phyloP scores from a whole-genome alignment of 2,113 vertebrate species.

The Channa maculata region DNA sequence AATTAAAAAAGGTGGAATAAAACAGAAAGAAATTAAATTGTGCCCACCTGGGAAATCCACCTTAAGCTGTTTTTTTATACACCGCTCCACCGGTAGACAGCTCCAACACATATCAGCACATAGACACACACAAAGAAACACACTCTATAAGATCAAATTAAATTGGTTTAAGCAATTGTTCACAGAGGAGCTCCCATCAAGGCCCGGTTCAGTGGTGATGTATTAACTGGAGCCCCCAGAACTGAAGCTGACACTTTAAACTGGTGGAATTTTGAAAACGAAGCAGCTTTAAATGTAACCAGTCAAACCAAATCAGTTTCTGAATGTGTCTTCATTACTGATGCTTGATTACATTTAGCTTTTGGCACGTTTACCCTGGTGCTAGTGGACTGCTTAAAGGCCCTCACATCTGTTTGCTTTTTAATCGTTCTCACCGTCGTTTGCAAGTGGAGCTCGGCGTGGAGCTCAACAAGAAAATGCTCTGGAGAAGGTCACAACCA shows the following conservation, averaged over 20 bases:
- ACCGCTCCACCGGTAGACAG: too few species aligned
- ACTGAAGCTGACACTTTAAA: slow-evolving; percentile 11
- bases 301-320: slow-evolving; percentile 13
- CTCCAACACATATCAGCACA: not conserved
- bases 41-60: slow-evolving; percentile 44
- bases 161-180: slow-evolving; percentile 45
- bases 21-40: slow-evolving; percentile 30
- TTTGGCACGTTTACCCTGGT: not conserved
- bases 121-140: slow-evolving; percentile 12
- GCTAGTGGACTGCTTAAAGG: not conserved
- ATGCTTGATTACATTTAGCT: slow-evolving; percentile 13
- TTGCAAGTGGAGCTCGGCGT: not conserved
- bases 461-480: not conserved
- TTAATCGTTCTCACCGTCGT: not conserved
- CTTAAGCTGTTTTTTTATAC: not conserved
- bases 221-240: slow-evolving; percentile 12
- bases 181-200: slow-evolving; percentile 48
- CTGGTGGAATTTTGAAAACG: not conserved
- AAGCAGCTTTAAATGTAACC: slow-evolving; percentile 2
- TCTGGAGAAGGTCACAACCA: not conserved
- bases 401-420: not conserved
- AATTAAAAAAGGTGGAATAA: slow-evolving; percentile 25
- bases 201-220: slow-evolving; percentile 32
- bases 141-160: slow-evolving; percentile 48
- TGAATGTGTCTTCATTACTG: slow-evolving; percentile 28